Evolutionary conservation across 2,113 vertebrate species (phyloP).

Genomic region (Edolisoma coerulescens): DNA sequence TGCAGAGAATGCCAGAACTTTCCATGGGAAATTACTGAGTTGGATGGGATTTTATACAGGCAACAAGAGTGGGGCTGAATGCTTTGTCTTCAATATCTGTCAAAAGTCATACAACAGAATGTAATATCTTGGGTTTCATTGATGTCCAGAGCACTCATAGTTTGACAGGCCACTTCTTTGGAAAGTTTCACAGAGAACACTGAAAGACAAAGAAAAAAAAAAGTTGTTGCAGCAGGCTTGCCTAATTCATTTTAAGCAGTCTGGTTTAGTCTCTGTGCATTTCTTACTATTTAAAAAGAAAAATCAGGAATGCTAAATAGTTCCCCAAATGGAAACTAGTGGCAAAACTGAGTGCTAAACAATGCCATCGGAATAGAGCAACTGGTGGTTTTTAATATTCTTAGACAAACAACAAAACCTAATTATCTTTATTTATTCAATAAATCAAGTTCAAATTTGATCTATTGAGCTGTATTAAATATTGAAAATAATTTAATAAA

Average conservation of each 20-base stretch:
- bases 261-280: background rate
- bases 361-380: background rate
- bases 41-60: background rate
- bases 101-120: background rate
- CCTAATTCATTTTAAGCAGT: background rate
- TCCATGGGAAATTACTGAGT: background rate
- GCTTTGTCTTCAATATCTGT: background rate
- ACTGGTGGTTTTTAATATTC: conserved; percentile 54
- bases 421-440: conserved; percentile 58
- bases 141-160: background rate
- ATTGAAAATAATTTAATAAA: conserved; percentile 69
- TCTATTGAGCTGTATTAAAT: conserved; percentile 72
- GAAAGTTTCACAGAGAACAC: background rate
- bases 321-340: background rate
- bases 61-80: background rate
- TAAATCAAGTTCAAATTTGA: conserved; percentile 62
- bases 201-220: background rate
- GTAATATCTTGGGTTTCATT: background rate
- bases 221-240: background rate
- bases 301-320: background rate
- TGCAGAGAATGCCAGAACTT: background rate
- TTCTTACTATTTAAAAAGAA: background rate
- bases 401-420: conserved; percentile 41
- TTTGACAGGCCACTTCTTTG: background rate
- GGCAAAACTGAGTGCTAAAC: conserved; percentile 13